Evolutionary conservation across 92 coral and sea anemone species (phyloP).

Genomic region (Palythoa caribaeorum): DNA sequence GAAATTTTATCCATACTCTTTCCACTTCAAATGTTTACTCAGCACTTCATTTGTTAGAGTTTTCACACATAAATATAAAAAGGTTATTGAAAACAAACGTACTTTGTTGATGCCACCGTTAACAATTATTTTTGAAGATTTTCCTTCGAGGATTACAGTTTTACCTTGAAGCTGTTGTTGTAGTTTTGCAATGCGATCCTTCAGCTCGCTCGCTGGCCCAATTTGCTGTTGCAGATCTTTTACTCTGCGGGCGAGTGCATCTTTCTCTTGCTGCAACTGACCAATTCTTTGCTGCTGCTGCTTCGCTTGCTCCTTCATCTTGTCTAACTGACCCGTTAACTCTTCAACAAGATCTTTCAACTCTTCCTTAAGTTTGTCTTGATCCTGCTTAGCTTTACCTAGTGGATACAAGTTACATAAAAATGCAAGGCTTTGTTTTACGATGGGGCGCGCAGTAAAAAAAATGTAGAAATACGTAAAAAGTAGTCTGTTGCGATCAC

Average conservation of each 20-base stretch:
- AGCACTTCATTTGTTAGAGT: neutral
- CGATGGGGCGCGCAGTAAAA: neutral
- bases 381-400: constrained; percentile 68
- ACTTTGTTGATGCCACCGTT: neutral
- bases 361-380: constrained; percentile 80
- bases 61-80: neutral
- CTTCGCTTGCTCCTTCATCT: constrained; percentile 73
- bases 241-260: constrained; percentile 69
- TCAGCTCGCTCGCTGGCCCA: constrained; percentile 64
- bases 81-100: neutral
- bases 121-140: neutral
- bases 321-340: constrained; percentile 75
- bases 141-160: neutral
- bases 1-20: neutral
- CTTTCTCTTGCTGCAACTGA: constrained; percentile 81
- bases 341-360: constrained; percentile 87
- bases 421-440: neutral
- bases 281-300: constrained; percentile 77
- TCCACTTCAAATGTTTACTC: neutral
- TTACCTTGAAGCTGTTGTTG: constrained; percentile 89
- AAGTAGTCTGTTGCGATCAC: neutral
- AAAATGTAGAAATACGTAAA: neutral
- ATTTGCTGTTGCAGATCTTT: constrained; percentile 73
- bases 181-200: constrained; percentile 68
- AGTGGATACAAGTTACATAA: neutral